phyloP scores from a whole-genome alignment of 2,113 vertebrate genomes.

The Pachypanchax playfairii region DNA sequence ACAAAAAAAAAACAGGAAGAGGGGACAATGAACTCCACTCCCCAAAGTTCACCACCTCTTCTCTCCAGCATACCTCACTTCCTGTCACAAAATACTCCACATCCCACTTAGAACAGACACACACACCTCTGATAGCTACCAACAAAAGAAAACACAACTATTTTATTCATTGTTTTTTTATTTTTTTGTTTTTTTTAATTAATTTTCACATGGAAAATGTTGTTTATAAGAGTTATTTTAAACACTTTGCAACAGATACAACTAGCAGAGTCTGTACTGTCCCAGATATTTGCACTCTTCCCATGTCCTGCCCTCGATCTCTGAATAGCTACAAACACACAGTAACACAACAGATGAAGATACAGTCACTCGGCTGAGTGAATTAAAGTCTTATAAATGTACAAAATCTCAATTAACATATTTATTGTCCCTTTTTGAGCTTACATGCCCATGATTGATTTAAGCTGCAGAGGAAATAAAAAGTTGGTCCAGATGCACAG shows the following conservation, averaged over 20 bases:
- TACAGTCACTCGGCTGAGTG: background rate
- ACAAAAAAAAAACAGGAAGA: slow-evolving; percentile 73
- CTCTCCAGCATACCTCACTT: slow-evolving; percentile 53
- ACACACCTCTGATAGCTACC: slow-evolving; percentile 20
- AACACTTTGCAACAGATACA: too few species aligned
- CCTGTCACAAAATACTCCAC: too few species aligned
- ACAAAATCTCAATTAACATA: too few species aligned
- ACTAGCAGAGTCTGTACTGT: slow-evolving; percentile 37
- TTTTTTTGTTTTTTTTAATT: background rate
- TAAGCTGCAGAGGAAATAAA: too few species aligned
- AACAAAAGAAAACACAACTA: background rate
- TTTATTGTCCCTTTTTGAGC: too few species aligned
- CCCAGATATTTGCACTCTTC: slow-evolving; percentile 56
- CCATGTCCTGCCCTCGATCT: slow-evolving; percentile 59
- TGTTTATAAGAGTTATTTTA: too few species aligned
- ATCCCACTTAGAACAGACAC: background rate
- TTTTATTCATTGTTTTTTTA: background rate
- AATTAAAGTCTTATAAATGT: too few species aligned
- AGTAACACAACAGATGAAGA: background rate
- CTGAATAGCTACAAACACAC: slow-evolving; percentile 33
- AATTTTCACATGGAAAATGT: background rate
- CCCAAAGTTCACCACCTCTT: slow-evolving; percentile 43
- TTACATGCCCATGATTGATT: too few species aligned
- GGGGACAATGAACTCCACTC: slow-evolving; percentile 49
- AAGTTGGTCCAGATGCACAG: too few species aligned